Evolutionary conservation across 2,888 invertebrate genomes (phyloP).

Genomic region (Oligia latruncula): DNA sequence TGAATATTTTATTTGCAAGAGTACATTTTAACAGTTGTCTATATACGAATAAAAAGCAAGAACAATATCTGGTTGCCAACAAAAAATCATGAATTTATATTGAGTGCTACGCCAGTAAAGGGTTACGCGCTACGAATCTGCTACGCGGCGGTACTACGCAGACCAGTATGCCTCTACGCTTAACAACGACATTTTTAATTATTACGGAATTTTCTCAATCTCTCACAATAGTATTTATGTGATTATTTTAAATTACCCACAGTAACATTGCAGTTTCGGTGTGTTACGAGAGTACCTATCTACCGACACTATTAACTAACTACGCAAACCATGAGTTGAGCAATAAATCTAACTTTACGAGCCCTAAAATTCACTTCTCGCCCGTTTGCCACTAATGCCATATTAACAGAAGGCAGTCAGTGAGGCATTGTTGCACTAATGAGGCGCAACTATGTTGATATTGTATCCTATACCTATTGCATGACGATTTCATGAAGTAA

Average conservation of each 20-base stretch:
- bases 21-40: not conserved
- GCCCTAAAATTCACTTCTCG: slow-evolving; percentile 56
- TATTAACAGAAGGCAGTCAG: slow-evolving; percentile 45
- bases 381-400: slow-evolving; percentile 46
- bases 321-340: slow-evolving; percentile 31
- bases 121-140: slow-evolving; percentile 41
- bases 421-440: slow-evolving; percentile 48
- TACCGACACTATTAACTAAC: slow-evolving; percentile 18
- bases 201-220: not conserved
- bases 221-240: not conserved
- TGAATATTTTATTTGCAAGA: not conserved
- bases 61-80: not conserved
- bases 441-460: slow-evolving; percentile 39
- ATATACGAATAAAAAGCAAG: not conserved
- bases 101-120: slow-evolving; percentile 35
- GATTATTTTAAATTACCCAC: not conserved
- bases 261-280: not conserved
- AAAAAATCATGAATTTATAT: slow-evolving; percentile 3
- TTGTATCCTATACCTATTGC: slow-evolving; percentile 15
- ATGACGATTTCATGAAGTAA: slow-evolving; percentile 6
- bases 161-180: not conserved
- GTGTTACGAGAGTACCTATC: not conserved
- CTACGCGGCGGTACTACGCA: slow-evolving; percentile 37
- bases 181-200: not conserved
- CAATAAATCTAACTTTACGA: slow-evolving; percentile 56